Conservation (phyloP, 2,888 invertebrate species). For the Hartigia nigra region DNA sequence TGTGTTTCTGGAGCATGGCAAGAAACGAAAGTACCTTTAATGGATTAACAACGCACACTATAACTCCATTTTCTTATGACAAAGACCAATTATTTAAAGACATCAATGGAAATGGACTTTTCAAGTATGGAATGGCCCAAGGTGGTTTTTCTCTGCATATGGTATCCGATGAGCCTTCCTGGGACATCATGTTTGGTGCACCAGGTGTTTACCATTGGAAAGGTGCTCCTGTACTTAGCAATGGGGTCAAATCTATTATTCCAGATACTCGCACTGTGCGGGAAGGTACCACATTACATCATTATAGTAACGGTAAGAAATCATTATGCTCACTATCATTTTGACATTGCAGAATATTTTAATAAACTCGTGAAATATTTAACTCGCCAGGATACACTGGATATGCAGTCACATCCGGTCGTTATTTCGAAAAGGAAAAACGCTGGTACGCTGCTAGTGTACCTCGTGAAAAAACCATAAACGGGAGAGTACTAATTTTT, state of each 20-base stretch:
- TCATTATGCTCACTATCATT: slow-evolving; percentile 2
- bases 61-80: slow-evolving; percentile 16
- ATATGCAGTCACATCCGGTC: slow-evolving; percentile 55
- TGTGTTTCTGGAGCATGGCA: slow-evolving; percentile 47
- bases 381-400: slow-evolving; percentile 36
- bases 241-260: background rate
- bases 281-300: background rate
- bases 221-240: slow-evolving; percentile 41
- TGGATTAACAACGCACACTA: slow-evolving; percentile 9
- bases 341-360: background rate
- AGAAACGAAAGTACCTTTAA: slow-evolving; percentile 27
- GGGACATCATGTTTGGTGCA: slow-evolving; percentile 51
- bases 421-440: slow-evolving; percentile 37
- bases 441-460: slow-evolving; percentile 55
- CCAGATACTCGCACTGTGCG: background rate
- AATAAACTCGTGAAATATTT: background rate
- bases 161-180: slow-evolving; percentile 15
- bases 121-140: slow-evolving; percentile 45
- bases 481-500: slow-evolving; percentile 53
- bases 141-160: slow-evolving; percentile 50
- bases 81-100: background rate
- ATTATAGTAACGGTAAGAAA: background rate
- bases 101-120: slow-evolving; percentile 21
- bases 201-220: slow-evolving; percentile 59
- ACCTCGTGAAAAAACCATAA: slow-evolving; percentile 48